Conservation (phyloP, 1,140 invertebrate genomes). For the Phenacoccus solenopsis region DNA sequence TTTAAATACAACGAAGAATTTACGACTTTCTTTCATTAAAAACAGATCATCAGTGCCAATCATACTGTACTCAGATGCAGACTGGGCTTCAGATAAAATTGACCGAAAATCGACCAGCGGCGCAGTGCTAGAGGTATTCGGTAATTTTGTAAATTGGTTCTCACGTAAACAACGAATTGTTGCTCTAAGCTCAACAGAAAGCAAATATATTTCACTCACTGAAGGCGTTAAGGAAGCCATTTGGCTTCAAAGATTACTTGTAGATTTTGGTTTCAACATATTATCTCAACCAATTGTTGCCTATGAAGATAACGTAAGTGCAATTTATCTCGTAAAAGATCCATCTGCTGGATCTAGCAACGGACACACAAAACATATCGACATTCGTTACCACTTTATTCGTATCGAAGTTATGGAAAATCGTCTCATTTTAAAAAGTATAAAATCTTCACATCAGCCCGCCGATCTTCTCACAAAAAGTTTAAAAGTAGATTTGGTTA, state of each 20-base stretch:
- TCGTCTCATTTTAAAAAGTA: too few species aligned
- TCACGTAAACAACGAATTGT: conserved; percentile 27
- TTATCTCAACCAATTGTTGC: conserved; percentile 22
- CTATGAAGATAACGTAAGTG: conserved; percentile 29
- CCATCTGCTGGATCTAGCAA: conserved; percentile 23
- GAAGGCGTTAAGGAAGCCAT: conserved; percentile 26
- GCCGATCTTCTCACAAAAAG: too few species aligned
- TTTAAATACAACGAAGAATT: conserved; percentile 31
- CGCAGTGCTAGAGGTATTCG: conserved; percentile 24
- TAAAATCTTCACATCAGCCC: too few species aligned
- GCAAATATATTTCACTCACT: conserved; percentile 29
- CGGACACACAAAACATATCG: conserved; percentile 31
- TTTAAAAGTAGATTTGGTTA: too few species aligned
- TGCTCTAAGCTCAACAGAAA: conserved; percentile 27
- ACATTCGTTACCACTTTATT: conserved; percentile 30
- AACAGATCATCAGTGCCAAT: background rate
- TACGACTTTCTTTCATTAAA: conserved; percentile 25
- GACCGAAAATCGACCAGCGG: conserved; percentile 30
- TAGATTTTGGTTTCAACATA: conserved; percentile 18
- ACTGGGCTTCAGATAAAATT: conserved; percentile 29
- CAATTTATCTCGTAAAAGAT: conserved; percentile 28
- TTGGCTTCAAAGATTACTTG: conserved; percentile 22
- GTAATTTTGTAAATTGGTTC: conserved; percentile 25
- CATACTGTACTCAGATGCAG: conserved; percentile 31
- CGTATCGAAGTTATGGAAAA: too few species aligned